A percentile compares a stretch with the other conserved stretches of the same genome.
phyloP scores from a whole-genome alignment of 2,113 vertebrate genomes.

The Anseranas semipalmata region DNA sequence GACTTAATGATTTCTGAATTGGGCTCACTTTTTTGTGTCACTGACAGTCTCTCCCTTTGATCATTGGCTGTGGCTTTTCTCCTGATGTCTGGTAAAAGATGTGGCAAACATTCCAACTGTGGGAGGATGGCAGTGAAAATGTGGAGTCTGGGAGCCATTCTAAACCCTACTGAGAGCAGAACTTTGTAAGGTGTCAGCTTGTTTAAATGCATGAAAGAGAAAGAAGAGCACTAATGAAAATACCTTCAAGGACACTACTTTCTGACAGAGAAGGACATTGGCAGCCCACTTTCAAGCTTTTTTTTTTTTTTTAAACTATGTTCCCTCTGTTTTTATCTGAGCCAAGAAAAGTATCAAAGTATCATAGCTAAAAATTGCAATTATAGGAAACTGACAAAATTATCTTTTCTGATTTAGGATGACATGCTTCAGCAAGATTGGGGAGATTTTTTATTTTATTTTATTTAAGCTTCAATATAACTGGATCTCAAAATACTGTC shows the following conservation, averaged over 20 bases:
- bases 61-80: not conserved
- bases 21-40: not conserved
- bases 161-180: not conserved
- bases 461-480: not conserved
- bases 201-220: not conserved
- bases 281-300: not conserved
- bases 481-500: not conserved
- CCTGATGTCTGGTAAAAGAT: not conserved
- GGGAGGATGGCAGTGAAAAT: not conserved
- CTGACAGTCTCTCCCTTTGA: not conserved
- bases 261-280: not conserved
- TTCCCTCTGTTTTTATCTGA: not conserved
- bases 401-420: not conserved
- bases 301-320: not conserved
- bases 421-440: not conserved
- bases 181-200: not conserved
- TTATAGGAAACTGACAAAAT: not conserved
- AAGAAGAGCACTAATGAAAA: not conserved
- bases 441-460: not conserved
- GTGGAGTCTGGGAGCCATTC: not conserved
- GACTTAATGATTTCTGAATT: not conserved
- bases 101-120: not conserved
- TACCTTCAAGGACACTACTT: not conserved
- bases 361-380: not conserved
- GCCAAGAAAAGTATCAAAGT: not conserved